A percentile compares a stretch with the other conserved stretches of the same genome.
These are phyloP conservation scores for Sardinella longiceps DNA, from an alignment of 2,797 vertebrate genomes.

Conservation along the genomic window DNA sequence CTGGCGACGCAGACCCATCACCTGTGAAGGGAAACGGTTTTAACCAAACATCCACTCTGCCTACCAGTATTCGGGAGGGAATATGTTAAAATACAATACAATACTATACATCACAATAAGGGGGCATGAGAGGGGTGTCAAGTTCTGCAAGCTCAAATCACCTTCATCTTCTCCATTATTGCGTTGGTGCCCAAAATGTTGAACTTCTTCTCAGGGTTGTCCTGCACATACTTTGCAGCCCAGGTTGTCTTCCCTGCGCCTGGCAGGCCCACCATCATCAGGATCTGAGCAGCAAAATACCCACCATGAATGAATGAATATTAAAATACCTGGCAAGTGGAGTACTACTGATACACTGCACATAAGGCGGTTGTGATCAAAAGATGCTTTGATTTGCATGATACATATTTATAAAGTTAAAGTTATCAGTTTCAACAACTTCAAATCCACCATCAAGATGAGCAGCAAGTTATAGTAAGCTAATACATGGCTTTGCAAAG, in stretches of 20 bases:
- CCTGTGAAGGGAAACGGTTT: conserved; percentile 67
- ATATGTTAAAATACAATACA: not conserved
- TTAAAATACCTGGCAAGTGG: not conserved
- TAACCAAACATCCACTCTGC: not conserved
- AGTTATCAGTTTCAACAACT: no score
- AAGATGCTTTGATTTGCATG: not conserved
- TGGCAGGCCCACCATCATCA: conserved; percentile 97
- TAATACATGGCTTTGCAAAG: not conserved
- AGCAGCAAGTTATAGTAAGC: not conserved
- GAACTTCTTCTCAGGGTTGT: conserved; percentile 88
- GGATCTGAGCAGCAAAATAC: conserved; percentile 71
- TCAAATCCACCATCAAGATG: not conserved
- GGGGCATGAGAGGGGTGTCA: no score
- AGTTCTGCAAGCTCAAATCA: conserved; percentile 47
- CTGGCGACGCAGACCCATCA: conserved; percentile 93
- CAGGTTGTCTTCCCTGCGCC: conserved; percentile 93
- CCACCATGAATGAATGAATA: not conserved
- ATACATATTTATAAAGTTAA: not conserved
- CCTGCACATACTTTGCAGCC: conserved; percentile 83
- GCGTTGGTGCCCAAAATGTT: conserved; percentile 95
- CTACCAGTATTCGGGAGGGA: not conserved
- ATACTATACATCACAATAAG: no score
- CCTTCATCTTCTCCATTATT: conserved; percentile 98
- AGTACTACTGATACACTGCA: not conserved
- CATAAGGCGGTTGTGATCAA: not conserved